Base-by-base conservation (phyloP, 1,140 invertebrate species). In the Ephestia elutella region DNA sequence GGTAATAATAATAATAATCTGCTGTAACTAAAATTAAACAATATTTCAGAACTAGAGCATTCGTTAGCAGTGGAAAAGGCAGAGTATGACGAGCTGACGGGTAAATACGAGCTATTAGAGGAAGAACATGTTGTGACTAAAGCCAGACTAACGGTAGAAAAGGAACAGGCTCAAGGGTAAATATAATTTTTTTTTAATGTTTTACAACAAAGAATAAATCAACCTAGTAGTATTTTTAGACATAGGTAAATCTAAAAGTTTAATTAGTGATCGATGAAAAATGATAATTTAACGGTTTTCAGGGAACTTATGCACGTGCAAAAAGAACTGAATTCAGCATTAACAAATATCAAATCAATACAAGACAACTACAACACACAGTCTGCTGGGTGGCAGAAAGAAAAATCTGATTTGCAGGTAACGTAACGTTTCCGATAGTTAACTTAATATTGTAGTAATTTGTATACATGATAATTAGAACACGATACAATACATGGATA, bases 51-150 rank as follows among this genome's bases (percentile, higher is more conserved):
- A 77, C 76, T 95, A 64, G 93, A 95, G 82, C 87, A 90, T 65
- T 90, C 92, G 38, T 66, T 96, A 30, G 89, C 89, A 32, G 89
- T 89, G 18, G 93, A 93, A 73, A 92, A 92, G 57, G 91, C 93
- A 60, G 93, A 95, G 65, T 94, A 94, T 78, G 93, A 95, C 62
- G 95, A 96, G 66, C 86, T 97, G 7, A 95, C 94, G 21, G 89
- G 90, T 2, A 95, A 95, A 79, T 95, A 96, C 81, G 95, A 95
- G 72, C 90, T 94, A 60, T 83, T 97, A n/a, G 93, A 94, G 73
- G 94, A 96, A 78, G 94, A 96, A 73, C 94, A 94, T 66, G 93
- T 95, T 0, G 90, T 94, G 0, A 93, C 93, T 54, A 96, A 96
- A 80, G 92, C 93, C 13, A 91, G 94, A 82, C 83, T 95, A 0